Base-by-base conservation (phyloP, 2,888 invertebrate species). In the Ametastegia equiseti region DNA sequence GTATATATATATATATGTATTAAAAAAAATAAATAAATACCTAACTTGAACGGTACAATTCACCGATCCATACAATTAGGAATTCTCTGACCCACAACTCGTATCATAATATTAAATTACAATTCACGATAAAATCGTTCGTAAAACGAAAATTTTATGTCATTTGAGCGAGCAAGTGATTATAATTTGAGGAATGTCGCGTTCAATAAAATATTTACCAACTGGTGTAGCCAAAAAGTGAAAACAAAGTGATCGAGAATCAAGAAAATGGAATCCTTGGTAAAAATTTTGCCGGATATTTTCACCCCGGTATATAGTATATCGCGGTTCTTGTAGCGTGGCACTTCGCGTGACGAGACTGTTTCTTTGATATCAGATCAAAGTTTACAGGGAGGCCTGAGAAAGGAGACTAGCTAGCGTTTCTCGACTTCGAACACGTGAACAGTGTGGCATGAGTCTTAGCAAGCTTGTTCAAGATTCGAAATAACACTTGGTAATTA, bases 401-500 rank as follows among this genome's bases (percentile, higher is more conserved):
- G 36, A 36, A 39, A 39, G 39, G 65, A 39, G 65, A 67, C 65
- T 67, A 67, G 1, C 27, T n/a, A 45, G 3, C 30, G 15, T 23
- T 30, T 11, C 47, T 71, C 47, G n/a, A 30, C 47, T 47, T 71
- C 7, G 27, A 71, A 71, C 71, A 71, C 71, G 71, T 71, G n/a
- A 71, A 47, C 71, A 4, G 15, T 39, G 39, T 67, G 27, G 39
- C 33, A 4, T 15, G 75, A 33, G 50, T 75, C 33, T 75, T n/a
- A n/a, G 23, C 75, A 13, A 75, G 54, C 75, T 75, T 75, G 75
- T 75, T 75, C 23, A 15, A 75, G 75, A 75, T 75, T 75, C 23
- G 13, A 75, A 75, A 75, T 75, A 45, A 75, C 50, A 23, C 54
- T 50, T 54, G 36, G 2, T 33, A 75, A 75, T 75, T 50, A 73